phyloP scores from a whole-genome alignment of 2,113 vertebrate species.

The zebrafish (Danio rerio) region GRCz12tu NC_133176.1:55157001-55157500 shows the following conservation, averaged over 20 bases:
- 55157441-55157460: background rate
- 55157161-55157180: conserved; percentile 29
- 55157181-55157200: conserved; percentile 48
- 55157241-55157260: conserved; percentile 54
- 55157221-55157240: conserved; percentile 44
- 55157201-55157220: conserved; percentile 58
- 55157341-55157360: conserved; percentile 14
- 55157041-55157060: conserved; percentile 45
- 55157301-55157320: background rate
- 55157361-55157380: background rate
- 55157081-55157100: conserved; percentile 25
- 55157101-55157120: conserved; percentile 50
- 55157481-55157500: background rate
- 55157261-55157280: conserved; percentile 47
- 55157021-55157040: conserved; percentile 46
- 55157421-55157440: background rate
- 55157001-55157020: conserved; percentile 54
- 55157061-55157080: conserved; percentile 44
- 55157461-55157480: background rate
- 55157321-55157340: background rate
- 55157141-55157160: conserved; percentile 53
- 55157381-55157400: background rate
- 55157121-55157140: conserved; percentile 58
- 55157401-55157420: background rate
- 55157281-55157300: conserved; percentile 13